These are phyloP conservation scores for Platycnemis pennipes DNA, from an alignment of 2,888 invertebrate genomes.

Conservation along the genomic window DNA sequence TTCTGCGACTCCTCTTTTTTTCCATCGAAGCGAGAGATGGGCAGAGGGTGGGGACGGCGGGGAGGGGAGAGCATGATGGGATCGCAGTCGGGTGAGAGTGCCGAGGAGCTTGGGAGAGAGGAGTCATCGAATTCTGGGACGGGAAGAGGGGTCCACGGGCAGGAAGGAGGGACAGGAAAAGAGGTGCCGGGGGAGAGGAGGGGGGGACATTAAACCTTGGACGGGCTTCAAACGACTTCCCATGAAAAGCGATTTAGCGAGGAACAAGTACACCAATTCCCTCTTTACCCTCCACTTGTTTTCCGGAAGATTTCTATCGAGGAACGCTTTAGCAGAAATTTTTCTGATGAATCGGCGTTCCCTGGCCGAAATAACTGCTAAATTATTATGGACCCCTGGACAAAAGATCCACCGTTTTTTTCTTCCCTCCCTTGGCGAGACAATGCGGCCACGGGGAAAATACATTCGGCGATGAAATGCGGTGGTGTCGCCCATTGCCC, in stretches of 20 bases:
- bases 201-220: conserved; percentile 55
- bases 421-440: not conserved
- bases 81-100: conserved; percentile 7
- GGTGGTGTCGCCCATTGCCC: not conserved
- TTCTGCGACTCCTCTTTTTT: conserved; percentile 45
- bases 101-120: not conserved
- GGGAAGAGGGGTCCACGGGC: not conserved
- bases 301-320: conserved; percentile 67
- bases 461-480: conserved; percentile 43
- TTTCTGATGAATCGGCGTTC: conserved; percentile 59
- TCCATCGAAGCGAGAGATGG: not conserved
- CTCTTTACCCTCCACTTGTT: conserved; percentile 50
- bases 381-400: conserved; percentile 18
- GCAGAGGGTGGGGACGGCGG: not conserved
- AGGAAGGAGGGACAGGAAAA: not conserved
- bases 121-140: not conserved
- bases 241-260: conserved; percentile 64
- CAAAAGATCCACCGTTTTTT: not conserved
- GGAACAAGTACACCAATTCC: not conserved
- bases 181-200: not conserved
- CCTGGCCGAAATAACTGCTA: conserved; percentile 42
- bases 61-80: not conserved
- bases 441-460: not conserved
- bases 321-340: conserved; percentile 40
- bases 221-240: conserved; percentile 57